phyloP scores from a whole-genome alignment of 2,888 invertebrate species.

The Heliothis peltigera region DNA sequence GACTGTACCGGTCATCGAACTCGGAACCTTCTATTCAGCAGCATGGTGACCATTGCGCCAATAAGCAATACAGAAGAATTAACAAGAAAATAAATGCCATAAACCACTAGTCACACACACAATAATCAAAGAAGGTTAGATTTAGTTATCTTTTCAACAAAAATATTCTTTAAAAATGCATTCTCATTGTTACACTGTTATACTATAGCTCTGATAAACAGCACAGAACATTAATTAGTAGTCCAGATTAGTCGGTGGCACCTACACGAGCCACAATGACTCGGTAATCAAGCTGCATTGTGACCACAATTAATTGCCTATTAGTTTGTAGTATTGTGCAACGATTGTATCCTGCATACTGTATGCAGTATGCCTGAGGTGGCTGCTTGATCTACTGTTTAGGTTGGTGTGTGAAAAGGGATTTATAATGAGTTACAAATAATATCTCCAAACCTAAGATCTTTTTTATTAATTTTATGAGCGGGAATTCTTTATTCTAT shows the following conservation, averaged over 20 bases:
- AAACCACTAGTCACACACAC: too few relatives aligned
- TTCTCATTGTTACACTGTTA: not conserved
- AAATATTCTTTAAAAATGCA: not conserved
- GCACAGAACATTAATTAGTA: slow-evolving; percentile 55
- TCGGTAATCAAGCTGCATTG: slow-evolving; percentile 63
- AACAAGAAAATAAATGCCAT: not conserved
- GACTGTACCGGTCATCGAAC: too few relatives aligned
- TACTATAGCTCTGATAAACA: slow-evolving; percentile 27
- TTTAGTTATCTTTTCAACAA: too few relatives aligned
- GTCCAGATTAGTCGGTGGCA: slow-evolving; percentile 53
- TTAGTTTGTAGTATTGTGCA: slow-evolving; percentile 52
- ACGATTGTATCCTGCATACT: slow-evolving; percentile 41
- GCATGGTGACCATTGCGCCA: too few relatives aligned
- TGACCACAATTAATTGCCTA: slow-evolving; percentile 63
- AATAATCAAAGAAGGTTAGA: too few relatives aligned
- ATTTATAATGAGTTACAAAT: too few relatives aligned
- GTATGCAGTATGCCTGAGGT: not conserved
- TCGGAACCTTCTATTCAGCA: too few relatives aligned
- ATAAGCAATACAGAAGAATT: not conserved
- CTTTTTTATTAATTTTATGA: too few relatives aligned
- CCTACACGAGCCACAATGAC: slow-evolving; percentile 62
- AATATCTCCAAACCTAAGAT: too few relatives aligned
- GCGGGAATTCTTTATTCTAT: too few relatives aligned
- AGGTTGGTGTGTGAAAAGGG: too few relatives aligned
- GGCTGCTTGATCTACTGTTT: not conserved